Base-by-base conservation (phyloP, 2,113 vertebrate genomes). In the Thalassoma bifasciatum region DNA sequence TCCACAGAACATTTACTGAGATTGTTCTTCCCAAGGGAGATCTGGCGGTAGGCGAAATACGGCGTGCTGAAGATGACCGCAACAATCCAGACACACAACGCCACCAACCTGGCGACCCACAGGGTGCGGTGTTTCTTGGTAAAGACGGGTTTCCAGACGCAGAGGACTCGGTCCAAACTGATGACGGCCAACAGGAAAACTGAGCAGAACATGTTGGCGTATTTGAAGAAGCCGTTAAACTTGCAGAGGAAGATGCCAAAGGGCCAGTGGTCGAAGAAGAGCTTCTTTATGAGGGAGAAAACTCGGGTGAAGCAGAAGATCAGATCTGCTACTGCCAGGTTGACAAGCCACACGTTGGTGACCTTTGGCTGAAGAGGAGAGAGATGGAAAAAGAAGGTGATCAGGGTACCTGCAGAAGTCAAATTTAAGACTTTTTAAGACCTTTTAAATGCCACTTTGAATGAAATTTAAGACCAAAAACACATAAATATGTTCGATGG, bases 141-240 rank as follows among this genome's bases (percentile, higher is more conserved):
- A 73, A 94, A 85, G 49, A 95, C 23, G 0, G 95, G 95, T 7
- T 16, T 58, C 88, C 92, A 90, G 5, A 96, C 16, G 1, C 91
- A 94, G 2, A 93, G 46, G 1, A 69, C 91, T 5, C 94, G 92
- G 85, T 96, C 95, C 77, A 95, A 0, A 44, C 95, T 95, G 89
- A 95, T 95, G n/a, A 94, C 82, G 0, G 92, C 89, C 67, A 95
- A 40, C 6, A 95, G 83, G 17, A 94, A 93, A 17, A 95, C 92
- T 9, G 93, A 95, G 89, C 93, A 94, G 76, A 93, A 94, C 94
- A 94, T 94, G 87, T 94, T 94, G 83, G 86, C 70, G 0, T 94
- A 93, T 47, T 93, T 93, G 80, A 94, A 93, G 84, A 94, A 94
- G 67, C 93, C 92, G 8, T 89, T 93, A 80, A 94, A 93, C 77